Evolutionary conservation across 2,113 vertebrate species (phyloP), one percentile per base, ranked within the genome.

Genomic region (Miniopterus natalensis): DNA sequence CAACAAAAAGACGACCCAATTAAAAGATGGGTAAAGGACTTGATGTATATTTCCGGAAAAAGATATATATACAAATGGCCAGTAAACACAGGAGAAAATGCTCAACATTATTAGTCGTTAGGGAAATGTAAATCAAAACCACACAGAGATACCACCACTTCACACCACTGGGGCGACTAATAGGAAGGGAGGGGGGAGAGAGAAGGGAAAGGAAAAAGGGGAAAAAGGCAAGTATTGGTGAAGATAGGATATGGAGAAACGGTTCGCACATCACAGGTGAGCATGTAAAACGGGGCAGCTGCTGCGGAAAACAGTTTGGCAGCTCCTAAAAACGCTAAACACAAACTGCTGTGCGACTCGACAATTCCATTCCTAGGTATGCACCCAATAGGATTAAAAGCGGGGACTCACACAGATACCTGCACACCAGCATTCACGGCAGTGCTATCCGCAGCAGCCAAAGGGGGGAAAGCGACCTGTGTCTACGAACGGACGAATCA

Each of bases 51-150:
- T 85, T 65, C 59, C 77, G 20, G 66, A 42, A 55, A 47, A 45
- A 84, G 45, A 75, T n/a, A 63, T 3, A 71, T 23, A 71, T 1
- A 85, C 29, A 57, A 55, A 59, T 15, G 40, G 9, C 47, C 51
- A 92, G 42, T 36, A 20, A 68, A 85, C 42, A 31, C 4, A 86
- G 51, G 61, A 57, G 83, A 79, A 59, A 59, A 31, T 70, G 31
- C 23, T 87, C 73, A 86, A 78, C 7, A 70, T 70, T 27, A 47
- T 59, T 18, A 47, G 31, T 70, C 40, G 59, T 70, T 68, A 79
- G 51, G 66, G 36, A 93, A 93, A 87, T 23, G 63, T 13, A 93
- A 79, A 79, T 78, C 63, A 85, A 91, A 71, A 61, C 31, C 21
- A 59, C 23, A 36, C 18, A 20, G 27, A 84, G 59, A 53, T 42